Conservation (phyloP, 2,113 vertebrate genomes). For the Malurus melanocephalus region DNA sequence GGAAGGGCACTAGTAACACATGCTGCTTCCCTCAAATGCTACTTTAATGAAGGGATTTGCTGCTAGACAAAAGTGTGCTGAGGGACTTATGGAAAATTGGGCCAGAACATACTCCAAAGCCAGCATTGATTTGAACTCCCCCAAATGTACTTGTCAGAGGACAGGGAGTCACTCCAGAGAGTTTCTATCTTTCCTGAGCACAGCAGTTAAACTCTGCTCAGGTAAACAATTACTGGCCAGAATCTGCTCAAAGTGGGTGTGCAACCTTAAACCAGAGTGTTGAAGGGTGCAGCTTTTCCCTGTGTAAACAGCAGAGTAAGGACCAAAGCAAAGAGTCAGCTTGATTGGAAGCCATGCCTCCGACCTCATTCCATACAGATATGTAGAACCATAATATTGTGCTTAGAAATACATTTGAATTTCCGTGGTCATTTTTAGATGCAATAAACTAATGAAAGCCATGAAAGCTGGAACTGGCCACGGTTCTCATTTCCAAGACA, state of each 20-base stretch:
- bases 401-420: slow-evolving; percentile 24
- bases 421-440: slow-evolving; percentile 37
- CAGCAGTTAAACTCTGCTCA: not conserved
- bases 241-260: fast-evolving
- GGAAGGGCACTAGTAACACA: not conserved
- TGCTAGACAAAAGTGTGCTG: not conserved
- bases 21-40: not conserved
- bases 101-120: not conserved
- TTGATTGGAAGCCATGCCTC: not conserved
- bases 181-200: not conserved
- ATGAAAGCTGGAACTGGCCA: not conserved
- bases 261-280: not conserved
- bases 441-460: slow-evolving; percentile 21
- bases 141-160: fast-evolving
- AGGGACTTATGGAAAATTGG: not conserved
- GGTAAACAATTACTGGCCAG: fast-evolving
- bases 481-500: slow-evolving; percentile 26
- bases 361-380: not conserved
- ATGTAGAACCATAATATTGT: slow-evolving; percentile 22
- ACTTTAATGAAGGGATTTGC: not conserved
- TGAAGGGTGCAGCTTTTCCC: fast-evolving
- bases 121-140: fast-evolving
- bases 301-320: fast-evolving
- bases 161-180: not conserved
- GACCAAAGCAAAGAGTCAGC: not conserved